A percentile compares a stretch with the other conserved stretches of the same genome.
phyloP scores from a whole-genome alignment of 2,888 invertebrate species.

The Athripsodes cinereus region DNA sequence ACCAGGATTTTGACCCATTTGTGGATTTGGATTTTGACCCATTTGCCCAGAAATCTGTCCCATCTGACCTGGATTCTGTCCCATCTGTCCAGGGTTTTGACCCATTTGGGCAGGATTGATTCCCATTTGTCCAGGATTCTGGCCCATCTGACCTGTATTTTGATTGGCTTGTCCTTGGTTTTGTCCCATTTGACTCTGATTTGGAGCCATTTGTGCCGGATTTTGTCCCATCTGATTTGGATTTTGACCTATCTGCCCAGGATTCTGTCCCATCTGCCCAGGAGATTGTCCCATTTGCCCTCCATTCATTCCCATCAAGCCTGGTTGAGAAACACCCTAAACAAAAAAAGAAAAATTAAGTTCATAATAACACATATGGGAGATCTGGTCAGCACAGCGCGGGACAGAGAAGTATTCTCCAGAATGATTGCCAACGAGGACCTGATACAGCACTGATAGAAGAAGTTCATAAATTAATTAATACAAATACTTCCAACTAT shows the following conservation, averaged over 20 bases:
- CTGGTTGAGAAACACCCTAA: slow-evolving; percentile 9
- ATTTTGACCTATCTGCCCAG: slow-evolving; percentile 21
- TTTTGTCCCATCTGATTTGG: slow-evolving; percentile 29
- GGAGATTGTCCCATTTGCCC: slow-evolving; percentile 34
- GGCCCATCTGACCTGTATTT: slow-evolving; percentile 35
- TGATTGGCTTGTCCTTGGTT: slow-evolving; percentile 31
- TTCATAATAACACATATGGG: too few relatives aligned
- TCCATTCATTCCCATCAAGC: slow-evolving; percentile 22
- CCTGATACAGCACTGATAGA: too few relatives aligned
- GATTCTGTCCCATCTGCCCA: slow-evolving; percentile 32
- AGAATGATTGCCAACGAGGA: too few relatives aligned
- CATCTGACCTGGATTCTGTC: slow-evolving; percentile 15
- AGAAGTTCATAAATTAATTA: too few relatives aligned
- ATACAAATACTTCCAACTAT: too few relatives aligned
- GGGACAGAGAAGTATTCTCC: too few relatives aligned
- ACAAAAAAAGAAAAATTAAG: background rate
- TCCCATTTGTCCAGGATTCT: slow-evolving; percentile 19
- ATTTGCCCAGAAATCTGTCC: slow-evolving; percentile 35
- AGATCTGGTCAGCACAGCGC: too few relatives aligned
- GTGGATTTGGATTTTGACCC: slow-evolving; percentile 24
- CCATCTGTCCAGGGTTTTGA: slow-evolving; percentile 26
- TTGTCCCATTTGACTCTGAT: slow-evolving; percentile 20
- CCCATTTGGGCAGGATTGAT: slow-evolving; percentile 28
- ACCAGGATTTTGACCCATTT: slow-evolving; percentile 20
- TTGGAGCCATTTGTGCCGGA: slow-evolving; percentile 33